Evolutionary conservation across 35 echinoderm and acorn worm species (phyloP), one percentile per base, ranked within the genome.

Genomic region (Amphiura filiformis): DNA sequence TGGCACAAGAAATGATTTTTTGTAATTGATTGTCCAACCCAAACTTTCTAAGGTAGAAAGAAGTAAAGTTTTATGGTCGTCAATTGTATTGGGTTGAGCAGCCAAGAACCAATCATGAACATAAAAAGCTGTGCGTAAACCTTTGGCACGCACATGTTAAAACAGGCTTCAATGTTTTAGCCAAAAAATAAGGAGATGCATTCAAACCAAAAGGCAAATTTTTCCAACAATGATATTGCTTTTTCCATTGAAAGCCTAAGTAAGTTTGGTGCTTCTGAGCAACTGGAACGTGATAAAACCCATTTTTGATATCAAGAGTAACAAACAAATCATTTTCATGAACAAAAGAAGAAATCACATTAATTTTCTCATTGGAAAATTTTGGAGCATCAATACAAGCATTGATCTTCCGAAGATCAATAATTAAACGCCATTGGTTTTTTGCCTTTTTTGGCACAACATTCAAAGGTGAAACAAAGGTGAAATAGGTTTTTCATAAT

Each of bases 51-150:
- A 70, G 2, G 83, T 85, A 39, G 20, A 31, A 36, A 85, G 12
- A 1, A 85, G 32, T 4, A 85, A 40, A 65, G 20, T 35, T 20
- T 11, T 36, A 65, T 85, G 83, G 37, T 70, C 26, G 3, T 15
- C 26, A 70, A 70, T 70, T 11, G 9, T n/a, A 70, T 70, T 70
- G 9, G 61, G 81, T 13, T 37, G 81, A 9, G 81, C 81, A n/a
- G 81, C 56, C 17, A 85, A 39, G 34, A 47, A 65, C 49, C 49
- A 85, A 85, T 85, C 83, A 70, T 85, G 47, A 31, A 85, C 83
- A 70, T 85, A 85, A 1, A 83, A 15, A 9, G 30, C 57, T 35
- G 57, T 28, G 13, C 83, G 42, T 33, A 85, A 32, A 35, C 83
- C 83, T 35, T 33, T 26, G 56, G 31, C 36, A 34, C 56, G 83